Evolutionary conservation across 2,797 vertebrate genomes (phyloP).

Genomic region (Gastrophryne carolinensis): DNA sequence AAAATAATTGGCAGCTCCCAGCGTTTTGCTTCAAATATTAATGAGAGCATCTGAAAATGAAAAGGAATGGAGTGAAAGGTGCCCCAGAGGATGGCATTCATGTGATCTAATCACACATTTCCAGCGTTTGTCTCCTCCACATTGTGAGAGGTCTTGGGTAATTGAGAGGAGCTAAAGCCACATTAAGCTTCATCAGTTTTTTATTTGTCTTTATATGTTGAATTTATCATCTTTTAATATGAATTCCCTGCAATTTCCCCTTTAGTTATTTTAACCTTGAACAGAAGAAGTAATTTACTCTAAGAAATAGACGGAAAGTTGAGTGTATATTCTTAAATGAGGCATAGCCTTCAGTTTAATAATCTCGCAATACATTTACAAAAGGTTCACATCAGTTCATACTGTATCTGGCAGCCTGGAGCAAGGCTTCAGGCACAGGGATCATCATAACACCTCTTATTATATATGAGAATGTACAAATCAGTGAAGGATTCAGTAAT

Average conservation of each 20-base stretch:
- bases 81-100: constrained; percentile 58
- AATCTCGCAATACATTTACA: background rate
- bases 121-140: constrained; percentile 61
- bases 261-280: background rate
- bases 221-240: constrained; percentile 33
- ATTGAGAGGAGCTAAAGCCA: constrained; percentile 45
- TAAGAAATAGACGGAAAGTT: background rate
- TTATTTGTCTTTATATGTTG: constrained; percentile 32
- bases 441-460: too few species aligned
- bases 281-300: background rate
- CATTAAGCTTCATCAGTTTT: constrained; percentile 22
- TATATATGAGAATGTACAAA: too few species aligned
- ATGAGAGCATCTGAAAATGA: constrained; percentile 61
- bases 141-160: constrained; percentile 55
- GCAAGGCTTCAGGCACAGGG: too few species aligned
- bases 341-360: background rate
- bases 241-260: background rate
- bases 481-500: too few species aligned
- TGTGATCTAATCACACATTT: constrained; percentile 57
- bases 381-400: too few species aligned
- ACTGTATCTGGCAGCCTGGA: too few species aligned
- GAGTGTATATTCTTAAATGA: background rate
- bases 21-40: constrained; percentile 69
- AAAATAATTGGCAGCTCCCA: constrained; percentile 59
- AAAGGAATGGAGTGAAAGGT: constrained; percentile 60